Percentiles rank a stretch among this genome's conserved stretches.
Evolutionary conservation across 2,113 vertebrate species (phyloP).

Genomic region (Mustelus asterias): DNA sequence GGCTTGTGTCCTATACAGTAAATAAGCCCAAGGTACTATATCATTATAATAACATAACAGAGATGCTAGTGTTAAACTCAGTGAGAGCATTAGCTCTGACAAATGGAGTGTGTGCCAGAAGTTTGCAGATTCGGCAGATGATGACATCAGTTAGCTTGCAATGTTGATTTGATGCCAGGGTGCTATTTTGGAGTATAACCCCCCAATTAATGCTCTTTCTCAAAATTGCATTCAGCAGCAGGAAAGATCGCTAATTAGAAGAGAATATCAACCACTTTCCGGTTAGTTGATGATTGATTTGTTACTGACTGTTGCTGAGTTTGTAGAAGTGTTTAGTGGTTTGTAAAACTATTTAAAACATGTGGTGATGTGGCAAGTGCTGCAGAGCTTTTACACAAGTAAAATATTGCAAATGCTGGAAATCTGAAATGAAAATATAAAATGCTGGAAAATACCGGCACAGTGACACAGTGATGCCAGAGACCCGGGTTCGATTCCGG

Average conservation of each 20-base stretch:
- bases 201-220: background rate
- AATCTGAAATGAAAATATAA: too few species aligned
- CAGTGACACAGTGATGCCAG: too few species aligned
- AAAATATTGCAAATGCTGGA: too few species aligned
- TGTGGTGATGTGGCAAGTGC: background rate
- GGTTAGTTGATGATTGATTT: background rate
- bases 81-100: background rate
- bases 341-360: background rate
- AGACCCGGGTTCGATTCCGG: too few species aligned
- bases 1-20: too few species aligned
- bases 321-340: background rate
- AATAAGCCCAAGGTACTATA: too few species aligned
- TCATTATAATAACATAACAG: too few species aligned
- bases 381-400: background rate
- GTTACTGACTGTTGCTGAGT: background rate
- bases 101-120: background rate
- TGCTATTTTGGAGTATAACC: background rate
- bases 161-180: background rate
- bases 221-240: background rate
- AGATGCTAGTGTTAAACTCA: background rate
- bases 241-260: background rate
- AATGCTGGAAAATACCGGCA: too few species aligned
- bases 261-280: background rate
- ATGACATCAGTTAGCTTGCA: background rate
- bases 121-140: background rate